phyloP scores from a whole-genome alignment of 1,140 invertebrate species.

The Acromyrmex charruanus region DNA sequence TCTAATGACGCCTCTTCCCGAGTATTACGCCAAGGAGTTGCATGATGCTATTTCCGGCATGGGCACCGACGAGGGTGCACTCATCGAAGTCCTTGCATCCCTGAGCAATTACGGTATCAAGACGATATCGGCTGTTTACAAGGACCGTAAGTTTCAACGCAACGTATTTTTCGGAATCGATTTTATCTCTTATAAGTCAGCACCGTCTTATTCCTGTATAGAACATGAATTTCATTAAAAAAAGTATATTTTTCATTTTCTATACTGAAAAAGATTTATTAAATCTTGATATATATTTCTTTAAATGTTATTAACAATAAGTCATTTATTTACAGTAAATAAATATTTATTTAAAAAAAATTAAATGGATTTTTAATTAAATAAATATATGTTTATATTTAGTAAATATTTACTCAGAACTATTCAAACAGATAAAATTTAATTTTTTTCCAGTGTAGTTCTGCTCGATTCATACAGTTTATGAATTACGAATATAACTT shows the following conservation, averaged over 20 bases:
- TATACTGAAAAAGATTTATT: no score
- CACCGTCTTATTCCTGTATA: neutral
- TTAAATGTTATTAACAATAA: no score
- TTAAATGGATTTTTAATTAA: no score
- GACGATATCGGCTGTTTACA: constrained; percentile 94
- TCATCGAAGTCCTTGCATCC: constrained; percentile 97
- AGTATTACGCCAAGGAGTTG: constrained; percentile 96
- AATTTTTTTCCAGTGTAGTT: neutral
- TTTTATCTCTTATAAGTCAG: neutral
- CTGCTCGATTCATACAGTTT: neutral
- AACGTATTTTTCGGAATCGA: neutral
- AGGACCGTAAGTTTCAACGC: constrained; percentile 90
- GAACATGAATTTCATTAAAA: neutral
- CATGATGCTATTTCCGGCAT: constrained; percentile 94
- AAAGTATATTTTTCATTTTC: neutral
- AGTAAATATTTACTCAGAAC: no score
- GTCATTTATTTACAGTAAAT: no score
- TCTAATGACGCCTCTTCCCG: constrained; percentile 94
- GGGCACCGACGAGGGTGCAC: constrained; percentile 95
- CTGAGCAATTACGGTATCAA: constrained; percentile 95
- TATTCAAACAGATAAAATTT: no score
- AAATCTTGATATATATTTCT: no score
- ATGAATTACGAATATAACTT: constrained; percentile 26
- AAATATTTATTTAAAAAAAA: no score
- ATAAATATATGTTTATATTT: no score